These are phyloP conservation scores for Allenopithecus nigroviridis DNA, from an alignment of 2,797 vertebrate genomes.

Conservation along the genomic window DNA sequence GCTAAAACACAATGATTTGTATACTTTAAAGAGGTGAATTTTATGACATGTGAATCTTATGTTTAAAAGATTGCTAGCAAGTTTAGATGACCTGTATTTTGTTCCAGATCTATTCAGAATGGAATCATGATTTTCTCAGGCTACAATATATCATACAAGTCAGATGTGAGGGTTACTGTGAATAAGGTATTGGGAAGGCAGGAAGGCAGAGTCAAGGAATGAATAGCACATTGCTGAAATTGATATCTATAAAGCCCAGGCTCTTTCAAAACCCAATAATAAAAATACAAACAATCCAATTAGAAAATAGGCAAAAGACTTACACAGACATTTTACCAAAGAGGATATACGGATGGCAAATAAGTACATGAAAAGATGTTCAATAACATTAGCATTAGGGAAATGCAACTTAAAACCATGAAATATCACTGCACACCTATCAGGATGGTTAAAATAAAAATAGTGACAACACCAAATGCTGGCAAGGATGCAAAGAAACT, in stretches of 20 bases:
- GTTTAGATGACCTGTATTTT: background rate
- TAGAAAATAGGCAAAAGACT: background rate
- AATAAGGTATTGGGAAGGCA: background rate
- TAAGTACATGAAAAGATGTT: background rate
- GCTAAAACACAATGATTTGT: background rate
- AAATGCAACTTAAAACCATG: conserved; percentile 12
- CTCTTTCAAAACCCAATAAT: background rate
- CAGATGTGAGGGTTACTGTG: background rate
- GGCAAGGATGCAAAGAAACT: background rate
- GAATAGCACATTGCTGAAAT: background rate
- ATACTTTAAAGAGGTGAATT: background rate
- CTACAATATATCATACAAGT: background rate
- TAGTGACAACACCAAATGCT: background rate
- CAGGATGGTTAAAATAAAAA: background rate
- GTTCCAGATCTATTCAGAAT: conserved; percentile 29
- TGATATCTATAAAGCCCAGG: background rate
- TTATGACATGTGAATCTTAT: background rate
- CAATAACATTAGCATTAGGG: background rate
- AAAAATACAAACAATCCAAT: background rate
- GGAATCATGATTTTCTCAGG: background rate
- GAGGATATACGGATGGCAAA: background rate
- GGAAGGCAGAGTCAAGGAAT: background rate
- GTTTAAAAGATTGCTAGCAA: background rate
- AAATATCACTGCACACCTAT: background rate
- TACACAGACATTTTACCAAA: background rate